Base-by-base conservation (phyloP, 53 echinoderm and acorn worm species). In the Holothuria scabra region DNA sequence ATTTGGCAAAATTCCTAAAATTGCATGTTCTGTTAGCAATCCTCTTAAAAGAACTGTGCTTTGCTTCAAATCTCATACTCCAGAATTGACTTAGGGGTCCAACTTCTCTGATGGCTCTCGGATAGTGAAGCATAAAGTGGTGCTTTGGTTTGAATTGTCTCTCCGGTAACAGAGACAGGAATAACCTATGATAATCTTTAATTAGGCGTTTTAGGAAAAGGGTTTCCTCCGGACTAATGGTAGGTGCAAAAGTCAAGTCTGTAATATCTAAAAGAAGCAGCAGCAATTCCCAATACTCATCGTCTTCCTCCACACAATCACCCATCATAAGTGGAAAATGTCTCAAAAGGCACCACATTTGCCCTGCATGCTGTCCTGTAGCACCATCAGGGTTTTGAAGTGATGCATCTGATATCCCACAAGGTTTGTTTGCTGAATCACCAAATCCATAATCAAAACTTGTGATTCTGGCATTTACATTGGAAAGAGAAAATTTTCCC, bases 331-430 rank as follows among this genome's bases (percentile, higher is more conserved):
- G 56, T 26, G 83, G 26, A 24, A 87, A 70, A 20, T 76, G 83
- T 12, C 84, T 69, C 75, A 90, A 75, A 3, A 87, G 16, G 38
- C 90, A 90, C 90, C 90, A 87, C 86, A 86, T 90, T n/a, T 79
- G 79, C 7, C 79, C 32, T 9, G 79, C 79, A 79, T 79, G 30
- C 30, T 79, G 79, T 23, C 79, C 79, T 56, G 79, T 20, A 30
- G 79, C 16, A 48, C 83, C 86, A 75, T 90, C 86, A 31, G 86
- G 83, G 75, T 90, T 59, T 57, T 44, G 13, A 24, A 83, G 84
- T 20, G 65, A 58, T 60, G 68, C 34, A 1, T 83, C 63, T 1
- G 83, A 38, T 41, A 85, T 52, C 3, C 60, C 63, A 64, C 66
- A 76, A 8, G 90, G 90, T 59, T 67, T 90, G 28, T 90, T 90